Evolutionary conservation across 1,140 invertebrate genomes (phyloP), one percentile per base, ranked within the genome.

Genomic region (Papilio helenus): DNA sequence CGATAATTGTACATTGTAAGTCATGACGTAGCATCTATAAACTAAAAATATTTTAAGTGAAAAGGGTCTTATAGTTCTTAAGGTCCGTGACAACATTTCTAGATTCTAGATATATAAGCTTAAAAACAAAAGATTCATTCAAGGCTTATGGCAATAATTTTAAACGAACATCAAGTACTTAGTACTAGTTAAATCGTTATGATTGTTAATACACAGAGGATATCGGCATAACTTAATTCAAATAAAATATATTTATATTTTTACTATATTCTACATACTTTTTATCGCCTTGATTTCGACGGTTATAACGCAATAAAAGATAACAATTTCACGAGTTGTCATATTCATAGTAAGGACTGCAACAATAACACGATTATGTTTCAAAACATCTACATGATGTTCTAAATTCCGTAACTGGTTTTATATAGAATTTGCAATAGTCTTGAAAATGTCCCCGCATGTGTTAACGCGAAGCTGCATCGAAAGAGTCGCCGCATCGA

Each of bases 351-450:
- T 61, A 23, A 61, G 68, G n/a, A 72, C n/a, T 9, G 44, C 72
- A 46, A 46, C 20, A 73, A 73, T 73, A 44, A 46, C 34, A 20
- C 5, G n/a, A 46, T 39, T 39, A n/a, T 20, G n/a, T 74, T 74
- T 23, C 72, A 74, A 49, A 76, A 58, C 29, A 46, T 55, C 55
- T 29, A 55, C 26, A 76, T 58, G 44, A 34, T 76, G 49, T 76
- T 58, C 73, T 76, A 76, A 58, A 81, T 83, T 83, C 51, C 73
- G 79, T 83, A 88, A 89, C 85, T 81, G 72, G 82, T 88, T 87
- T 84, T 80, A 84, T 86, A 72, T 83, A 82, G 58, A 44, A 42
- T 80, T 51, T 83, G 80, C 82, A 82, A 82, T 86, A 80, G 81
- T 72, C 72, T 82, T 76, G 82, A 79, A 81, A 88, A 83, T 82